A percentile compares a stretch with the other conserved stretches of the same genome.
Conservation (phyloP, 2,113 vertebrate species). For the Calypte anna region DNA sequence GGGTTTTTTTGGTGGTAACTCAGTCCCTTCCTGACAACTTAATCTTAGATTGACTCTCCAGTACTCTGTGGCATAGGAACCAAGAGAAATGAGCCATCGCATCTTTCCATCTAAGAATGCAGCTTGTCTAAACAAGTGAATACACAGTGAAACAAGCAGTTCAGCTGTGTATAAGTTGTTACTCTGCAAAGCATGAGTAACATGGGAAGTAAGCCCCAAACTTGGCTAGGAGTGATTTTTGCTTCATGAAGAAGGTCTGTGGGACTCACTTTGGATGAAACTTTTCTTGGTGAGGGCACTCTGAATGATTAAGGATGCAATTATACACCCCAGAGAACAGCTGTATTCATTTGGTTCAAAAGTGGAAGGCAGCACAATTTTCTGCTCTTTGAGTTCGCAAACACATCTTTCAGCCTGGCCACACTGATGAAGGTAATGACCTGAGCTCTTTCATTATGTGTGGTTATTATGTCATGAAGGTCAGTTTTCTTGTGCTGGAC, state of each 20-base stretch:
- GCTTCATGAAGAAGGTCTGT: not conserved
- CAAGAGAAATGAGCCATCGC: not conserved
- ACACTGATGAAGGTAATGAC: not conserved
- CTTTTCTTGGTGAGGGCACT: not conserved
- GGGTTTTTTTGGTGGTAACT: not conserved
- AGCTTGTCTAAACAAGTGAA: not conserved
- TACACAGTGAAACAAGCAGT: rapidly evolving
- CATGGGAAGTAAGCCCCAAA: not conserved
- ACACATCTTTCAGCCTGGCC: not conserved
- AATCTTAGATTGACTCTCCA: not conserved
- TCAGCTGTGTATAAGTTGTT: not conserved
- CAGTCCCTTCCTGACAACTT: not conserved
- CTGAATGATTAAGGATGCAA: conserved; percentile 1
- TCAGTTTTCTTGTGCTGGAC: not conserved
- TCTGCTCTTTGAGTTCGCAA: not conserved
- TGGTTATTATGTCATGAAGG: not conserved
- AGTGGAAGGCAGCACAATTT: not conserved
- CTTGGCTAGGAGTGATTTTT: not conserved
- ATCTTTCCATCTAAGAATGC: not conserved
- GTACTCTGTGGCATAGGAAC: not conserved
- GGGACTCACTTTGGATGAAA: not conserved
- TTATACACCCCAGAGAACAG: not conserved
- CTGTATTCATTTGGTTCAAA: not conserved
- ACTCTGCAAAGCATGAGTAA: not conserved
- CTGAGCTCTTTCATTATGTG: not conserved